Evolutionary conservation across 2,113 vertebrate genomes (phyloP).

Genomic region (Onychorhynchus coronatus): DNA sequence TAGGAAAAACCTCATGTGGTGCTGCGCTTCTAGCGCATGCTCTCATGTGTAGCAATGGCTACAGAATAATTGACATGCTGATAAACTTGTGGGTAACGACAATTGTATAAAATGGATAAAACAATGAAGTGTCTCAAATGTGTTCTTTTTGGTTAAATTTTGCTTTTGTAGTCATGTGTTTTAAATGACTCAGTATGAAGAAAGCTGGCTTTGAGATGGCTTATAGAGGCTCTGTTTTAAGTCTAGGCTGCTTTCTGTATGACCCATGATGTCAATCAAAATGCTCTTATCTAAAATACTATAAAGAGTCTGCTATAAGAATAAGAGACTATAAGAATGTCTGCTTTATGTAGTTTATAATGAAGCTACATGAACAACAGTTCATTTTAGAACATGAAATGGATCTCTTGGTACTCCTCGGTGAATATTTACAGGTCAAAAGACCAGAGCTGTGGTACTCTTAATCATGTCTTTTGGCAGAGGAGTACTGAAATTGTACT

Average conservation of each 20-base stretch:
- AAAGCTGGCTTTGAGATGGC: neutral
- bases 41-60: neutral
- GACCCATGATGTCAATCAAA: neutral
- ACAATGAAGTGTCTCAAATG: accelerated
- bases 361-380: neutral
- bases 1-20: neutral
- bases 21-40: neutral
- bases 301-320: too few species aligned
- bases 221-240: neutral
- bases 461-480: neutral
- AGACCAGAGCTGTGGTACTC: neutral
- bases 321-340: too few species aligned
- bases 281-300: neutral
- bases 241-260: neutral
- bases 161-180: neutral
- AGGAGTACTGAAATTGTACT: neutral
- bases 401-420: neutral
- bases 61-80: neutral
- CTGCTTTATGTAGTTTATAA: neutral
- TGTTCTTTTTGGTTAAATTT: neutral
- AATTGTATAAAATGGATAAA: neutral
- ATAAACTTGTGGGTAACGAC: neutral
- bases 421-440: neutral
- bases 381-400: neutral
- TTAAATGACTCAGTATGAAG: neutral